Base-by-base conservation (phyloP, 2,888 invertebrate species). In the Clivina fossor region DNA sequence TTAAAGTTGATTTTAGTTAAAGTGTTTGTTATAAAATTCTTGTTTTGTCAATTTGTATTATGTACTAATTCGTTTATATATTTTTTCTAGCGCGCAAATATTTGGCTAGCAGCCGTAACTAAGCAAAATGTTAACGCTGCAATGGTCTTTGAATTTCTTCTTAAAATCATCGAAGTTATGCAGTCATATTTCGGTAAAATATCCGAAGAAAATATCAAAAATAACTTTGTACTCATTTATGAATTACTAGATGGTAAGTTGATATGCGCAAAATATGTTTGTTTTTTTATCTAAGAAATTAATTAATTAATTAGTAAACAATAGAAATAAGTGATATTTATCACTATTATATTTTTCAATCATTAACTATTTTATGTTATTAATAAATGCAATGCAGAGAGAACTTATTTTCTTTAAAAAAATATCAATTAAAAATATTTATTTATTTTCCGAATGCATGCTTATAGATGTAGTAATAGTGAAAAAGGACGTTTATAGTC, bases 81-180 rank as follows among this genome's bases (percentile, higher is more conserved):
- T 60, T 59, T 53, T 70, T n/a, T 74, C 51, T 71, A 93, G 86
- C 81, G 98, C 60, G 95, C 97, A 8, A 99, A 99, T 73, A 97
- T 99, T 67, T 99, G 99, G 99, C 78, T 99, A 64, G 98, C 98
- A 33, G 99, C 98, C 0, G 99, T 99, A n/a, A 98, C 99, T 18
- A 96, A 97, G 76, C 98, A 99, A 77, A 99, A 99, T 88, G 97
- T 99, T 54, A 99, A 99, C 69, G 99, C 99, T 9, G 96, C 97
- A 0, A 98, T 99, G 98, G 99, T 98, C 30, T 98, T 99, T 73
- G 98, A 99, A 77, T 98, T 99, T 74, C 81, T 99, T 37, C 83
- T 96, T 50, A 97, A 98, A 76, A 96, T 99, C 71, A 97, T 92
- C 58, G 92, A 93, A 69, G 96, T 99, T 49, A 99, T 99, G 99